A percentile compares a stretch with the other conserved stretches of the same genome.
Evolutionary conservation across 2,888 invertebrate genomes (phyloP).

Genomic region (Coleophora flavipennella): DNA sequence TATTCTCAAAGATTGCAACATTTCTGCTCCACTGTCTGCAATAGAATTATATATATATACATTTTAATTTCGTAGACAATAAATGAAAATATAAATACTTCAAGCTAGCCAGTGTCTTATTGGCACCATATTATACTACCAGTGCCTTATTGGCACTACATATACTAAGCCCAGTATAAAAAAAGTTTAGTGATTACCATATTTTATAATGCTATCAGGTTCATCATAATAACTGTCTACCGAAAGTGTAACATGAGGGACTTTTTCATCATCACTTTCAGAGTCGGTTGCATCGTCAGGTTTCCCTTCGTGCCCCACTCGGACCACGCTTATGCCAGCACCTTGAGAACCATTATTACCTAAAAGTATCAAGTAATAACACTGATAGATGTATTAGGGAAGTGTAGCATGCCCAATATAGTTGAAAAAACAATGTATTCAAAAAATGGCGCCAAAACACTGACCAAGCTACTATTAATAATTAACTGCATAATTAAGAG

Average conservation of each 20-base stretch:
- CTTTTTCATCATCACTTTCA: slow-evolving; percentile 72
- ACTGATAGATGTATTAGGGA: no score
- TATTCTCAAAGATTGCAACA: slow-evolving; percentile 62
- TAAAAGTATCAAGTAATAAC: slow-evolving; percentile 19
- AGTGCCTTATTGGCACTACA: no score
- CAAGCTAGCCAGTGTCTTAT: no score
- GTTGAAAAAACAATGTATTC: no score
- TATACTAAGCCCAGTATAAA: background rate
- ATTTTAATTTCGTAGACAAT: background rate
- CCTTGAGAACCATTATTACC: slow-evolving; percentile 69
- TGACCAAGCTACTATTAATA: background rate
- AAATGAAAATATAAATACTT: background rate
- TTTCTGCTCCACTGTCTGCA: slow-evolving; percentile 65
- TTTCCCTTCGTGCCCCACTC: slow-evolving; percentile 67
- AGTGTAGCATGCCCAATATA: no score
- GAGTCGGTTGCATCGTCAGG: slow-evolving; percentile 73
- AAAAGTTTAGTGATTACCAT: slow-evolving; percentile 39
- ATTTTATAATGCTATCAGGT: slow-evolving; percentile 65
- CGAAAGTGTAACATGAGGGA: slow-evolving; percentile 75
- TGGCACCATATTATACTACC: no score
- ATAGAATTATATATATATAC: background rate
- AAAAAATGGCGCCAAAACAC: background rate
- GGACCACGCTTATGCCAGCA: slow-evolving; percentile 75
- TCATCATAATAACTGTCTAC: slow-evolving; percentile 78
- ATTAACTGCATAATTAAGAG: no score